Evolutionary conservation across 1,140 invertebrate species (phyloP).

Genomic region (Ganaspis sp.): DNA sequence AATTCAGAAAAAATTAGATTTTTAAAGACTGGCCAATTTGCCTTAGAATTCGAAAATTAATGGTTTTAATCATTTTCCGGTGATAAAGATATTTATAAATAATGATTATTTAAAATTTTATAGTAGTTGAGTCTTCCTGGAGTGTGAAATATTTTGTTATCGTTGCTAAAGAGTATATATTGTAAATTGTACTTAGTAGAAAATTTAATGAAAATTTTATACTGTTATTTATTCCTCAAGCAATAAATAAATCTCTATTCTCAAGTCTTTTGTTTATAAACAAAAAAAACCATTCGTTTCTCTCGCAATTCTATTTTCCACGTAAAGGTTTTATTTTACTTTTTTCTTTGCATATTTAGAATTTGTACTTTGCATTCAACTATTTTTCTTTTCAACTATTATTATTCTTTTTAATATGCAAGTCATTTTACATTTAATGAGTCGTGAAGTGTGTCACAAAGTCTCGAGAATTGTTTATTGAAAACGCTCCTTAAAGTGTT

Average conservation of each 20-base stretch:
- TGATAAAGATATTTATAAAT: too few species aligned
- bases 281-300: too few species aligned
- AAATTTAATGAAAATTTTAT: constrained; percentile 28
- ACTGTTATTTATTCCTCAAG: constrained; percentile 27
- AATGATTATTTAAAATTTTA: too few species aligned
- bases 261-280: not conserved
- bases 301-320: not conserved
- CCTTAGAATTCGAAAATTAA: too few species aligned
- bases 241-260: constrained; percentile 20
- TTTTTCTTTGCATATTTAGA: not conserved
- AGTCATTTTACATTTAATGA: constrained; percentile 58
- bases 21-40: too few species aligned
- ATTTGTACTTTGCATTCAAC: constrained; percentile 44
- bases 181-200: not conserved
- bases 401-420: constrained; percentile 70
- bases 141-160: not conserved
- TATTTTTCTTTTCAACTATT: constrained; percentile 68
- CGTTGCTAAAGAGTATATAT: not conserved
- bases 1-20: too few species aligned
- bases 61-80: too few species aligned
- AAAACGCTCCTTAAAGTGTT: constrained; percentile 33
- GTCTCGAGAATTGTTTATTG: not conserved
- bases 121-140: not conserved
- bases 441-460: constrained; percentile 39
- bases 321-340: too few species aligned